phyloP scores from a whole-genome alignment of 2,113 vertebrate genomes.

The Promerops cafer region DNA sequence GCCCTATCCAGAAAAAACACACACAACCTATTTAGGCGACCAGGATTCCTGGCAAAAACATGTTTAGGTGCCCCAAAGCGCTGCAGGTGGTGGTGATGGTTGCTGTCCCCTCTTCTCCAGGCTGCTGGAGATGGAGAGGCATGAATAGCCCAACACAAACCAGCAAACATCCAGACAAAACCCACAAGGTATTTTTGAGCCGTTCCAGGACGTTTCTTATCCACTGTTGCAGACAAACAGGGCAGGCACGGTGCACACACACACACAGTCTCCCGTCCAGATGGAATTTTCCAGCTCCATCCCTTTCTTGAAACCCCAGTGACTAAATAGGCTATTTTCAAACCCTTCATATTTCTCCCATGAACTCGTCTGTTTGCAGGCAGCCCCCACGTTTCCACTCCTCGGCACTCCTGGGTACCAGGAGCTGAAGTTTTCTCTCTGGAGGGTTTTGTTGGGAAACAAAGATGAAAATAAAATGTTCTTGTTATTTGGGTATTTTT shows the following conservation, averaged over 20 bases:
- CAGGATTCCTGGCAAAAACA: constrained; percentile 56
- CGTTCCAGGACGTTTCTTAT: constrained; percentile 55
- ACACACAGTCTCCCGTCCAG: constrained; percentile 26
- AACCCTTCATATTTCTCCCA: constrained; percentile 50
- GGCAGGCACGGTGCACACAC: constrained; percentile 5
- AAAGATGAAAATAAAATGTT: constrained; percentile 52
- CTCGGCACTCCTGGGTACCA: constrained; percentile 9
- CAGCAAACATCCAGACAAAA: constrained; percentile 26
- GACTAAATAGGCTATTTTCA: constrained; percentile 44
- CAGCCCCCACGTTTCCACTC: constrained; percentile 27
- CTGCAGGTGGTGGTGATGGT: constrained; percentile 55
- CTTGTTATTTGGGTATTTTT: constrained; percentile 46
- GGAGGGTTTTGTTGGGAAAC: constrained; percentile 44
- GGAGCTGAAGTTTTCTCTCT: constrained; percentile 32
- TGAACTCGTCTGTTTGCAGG: constrained; percentile 36
- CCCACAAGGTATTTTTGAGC: constrained; percentile 62
- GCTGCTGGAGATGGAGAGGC: constrained; percentile 37
- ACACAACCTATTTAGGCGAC: constrained; percentile 16
- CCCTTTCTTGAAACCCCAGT: constrained; percentile 37
- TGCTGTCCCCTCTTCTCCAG: constrained; percentile 28
- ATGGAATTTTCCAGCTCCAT: constrained; percentile 63
- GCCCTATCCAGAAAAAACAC: constrained; percentile 57
- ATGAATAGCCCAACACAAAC: background rate
- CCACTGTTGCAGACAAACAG: constrained; percentile 58
- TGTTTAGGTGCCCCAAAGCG: constrained; percentile 24